A percentile compares a stretch with the other conserved stretches of the same genome.
Evolutionary conservation across 2,888 invertebrate species (phyloP).

Genomic region (Mantis religiosa): DNA sequence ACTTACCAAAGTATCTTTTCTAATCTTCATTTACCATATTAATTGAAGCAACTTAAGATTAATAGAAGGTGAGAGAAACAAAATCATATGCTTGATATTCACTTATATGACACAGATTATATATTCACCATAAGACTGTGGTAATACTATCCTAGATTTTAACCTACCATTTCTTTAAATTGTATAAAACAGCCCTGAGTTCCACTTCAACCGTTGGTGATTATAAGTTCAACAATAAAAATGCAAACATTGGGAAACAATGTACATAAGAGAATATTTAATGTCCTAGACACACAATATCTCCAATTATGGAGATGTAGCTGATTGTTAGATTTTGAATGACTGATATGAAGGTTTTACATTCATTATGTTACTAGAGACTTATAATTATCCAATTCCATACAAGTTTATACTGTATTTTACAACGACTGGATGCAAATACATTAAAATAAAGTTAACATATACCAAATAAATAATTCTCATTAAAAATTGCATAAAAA

Average conservation of each 20-base stretch:
- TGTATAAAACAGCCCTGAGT: not conserved
- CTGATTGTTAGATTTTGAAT: not conserved
- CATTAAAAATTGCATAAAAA: conserved; percentile 10
- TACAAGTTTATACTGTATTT: not conserved
- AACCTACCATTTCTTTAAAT: too few relatives aligned
- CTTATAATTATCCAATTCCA: not conserved
- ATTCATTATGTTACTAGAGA: not conserved
- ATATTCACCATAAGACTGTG: too few relatives aligned
- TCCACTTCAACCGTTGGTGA: not conserved
- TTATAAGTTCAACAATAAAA: too few relatives aligned
- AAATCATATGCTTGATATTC: too few relatives aligned
- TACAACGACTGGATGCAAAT: conserved; percentile 7
- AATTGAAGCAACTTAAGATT: too few relatives aligned
- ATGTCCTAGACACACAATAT: not conserved
- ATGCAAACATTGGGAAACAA: not conserved
- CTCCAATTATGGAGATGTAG: not conserved
- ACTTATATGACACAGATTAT: too few relatives aligned
- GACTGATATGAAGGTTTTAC: not conserved
- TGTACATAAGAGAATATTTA: not conserved
- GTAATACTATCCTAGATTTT: too few relatives aligned
- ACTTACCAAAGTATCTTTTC: too few relatives aligned
- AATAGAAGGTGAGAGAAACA: too few relatives aligned
- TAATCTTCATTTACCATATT: too few relatives aligned
- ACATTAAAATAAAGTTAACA: conserved; percentile 7
- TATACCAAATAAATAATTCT: not conserved